Evolutionary conservation across 2,888 invertebrate genomes (phyloP), one percentile per base, ranked within the genome.

Genomic region (Lysandra bellargus): DNA sequence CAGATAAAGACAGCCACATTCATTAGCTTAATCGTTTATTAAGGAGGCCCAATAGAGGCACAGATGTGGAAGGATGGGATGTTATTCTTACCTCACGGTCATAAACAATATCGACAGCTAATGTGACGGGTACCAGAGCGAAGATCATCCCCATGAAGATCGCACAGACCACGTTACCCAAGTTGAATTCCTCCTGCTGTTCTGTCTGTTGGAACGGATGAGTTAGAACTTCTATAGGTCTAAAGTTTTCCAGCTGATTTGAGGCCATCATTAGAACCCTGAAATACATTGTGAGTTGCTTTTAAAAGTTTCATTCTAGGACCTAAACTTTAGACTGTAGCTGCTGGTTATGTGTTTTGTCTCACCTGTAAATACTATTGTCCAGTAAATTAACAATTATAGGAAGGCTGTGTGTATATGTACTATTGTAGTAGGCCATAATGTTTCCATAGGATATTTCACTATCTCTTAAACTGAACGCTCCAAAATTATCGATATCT

Each of bases 91-190:
- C 98, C 95, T 98, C 97, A 87, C 98, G 95, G 89, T 98, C 98
- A 86, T 97, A 96, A 0, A 98, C 98, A 90, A 98, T 96, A 84
- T 97, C 97, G 6, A 97, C 96, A 0, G 97, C 97, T 85, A 98
- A 92, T 49, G 96, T 97, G 49, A 97, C 96, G 0, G 98, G 97
- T 23, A 98, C 96, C 80, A 97, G 89, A 0, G 97, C 96, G 85
- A 98, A 97, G 80, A 97, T 97, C 96, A 98, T 96, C 75, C 97
- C 98, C 86, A 98, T 96, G 82, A 97, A 96, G 2, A 97, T 94
- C 2, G 97, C 96, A n/a, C 97, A 96, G 2, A 96, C 95, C 78
- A 97, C 96, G 79, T 96, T 96, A 2, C 96, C 96, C 60, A 96
- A 89, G 86, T 97, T 96, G 87, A 97, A 96, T 85, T 96, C 96